Conservation (phyloP, 2,888 invertebrate species). For the Allophyes oxyacanthae region DNA sequence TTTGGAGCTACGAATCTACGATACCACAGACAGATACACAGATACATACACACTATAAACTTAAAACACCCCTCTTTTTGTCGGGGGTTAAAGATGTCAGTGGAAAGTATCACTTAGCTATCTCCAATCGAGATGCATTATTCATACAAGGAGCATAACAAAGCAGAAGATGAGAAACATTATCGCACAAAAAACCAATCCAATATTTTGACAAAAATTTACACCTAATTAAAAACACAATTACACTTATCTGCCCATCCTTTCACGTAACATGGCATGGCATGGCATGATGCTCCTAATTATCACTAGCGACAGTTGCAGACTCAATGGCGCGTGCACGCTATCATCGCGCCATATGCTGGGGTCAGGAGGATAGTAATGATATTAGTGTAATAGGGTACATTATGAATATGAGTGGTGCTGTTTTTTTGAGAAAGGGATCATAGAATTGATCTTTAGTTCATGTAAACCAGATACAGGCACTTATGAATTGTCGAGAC, state of each 20-base stretch:
- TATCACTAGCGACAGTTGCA: constrained; percentile 48
- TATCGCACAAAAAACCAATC: too few species aligned
- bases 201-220: constrained; percentile 4
- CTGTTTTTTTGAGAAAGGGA: constrained; percentile 14
- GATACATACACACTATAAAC: too few species aligned
- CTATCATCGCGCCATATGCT: constrained; percentile 52
- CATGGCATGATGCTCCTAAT: constrained; percentile 38
- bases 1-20: too few species aligned
- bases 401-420: background rate
- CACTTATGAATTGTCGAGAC: too few species aligned
- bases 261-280: constrained; percentile 15
- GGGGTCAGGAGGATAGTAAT: constrained; percentile 27
- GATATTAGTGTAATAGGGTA: constrained; percentile 11
- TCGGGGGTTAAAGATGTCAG: too few species aligned
- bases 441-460: constrained; percentile 3
- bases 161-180: too few species aligned
- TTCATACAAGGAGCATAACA: too few species aligned
- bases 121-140: too few species aligned
- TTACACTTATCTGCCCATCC: constrained; percentile 4
- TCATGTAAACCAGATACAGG: background rate
- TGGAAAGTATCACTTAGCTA: too few species aligned
- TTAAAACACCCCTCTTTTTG: too few species aligned
- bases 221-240: constrained; percentile 31
- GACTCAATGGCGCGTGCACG: constrained; percentile 46
- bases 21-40: too few species aligned